Percentiles rank a stretch among this genome's conserved stretches.
These are phyloP conservation scores for Menidia menidia DNA, from an alignment of 2,797 vertebrate genomes.

Conservation along the genomic window DNA sequence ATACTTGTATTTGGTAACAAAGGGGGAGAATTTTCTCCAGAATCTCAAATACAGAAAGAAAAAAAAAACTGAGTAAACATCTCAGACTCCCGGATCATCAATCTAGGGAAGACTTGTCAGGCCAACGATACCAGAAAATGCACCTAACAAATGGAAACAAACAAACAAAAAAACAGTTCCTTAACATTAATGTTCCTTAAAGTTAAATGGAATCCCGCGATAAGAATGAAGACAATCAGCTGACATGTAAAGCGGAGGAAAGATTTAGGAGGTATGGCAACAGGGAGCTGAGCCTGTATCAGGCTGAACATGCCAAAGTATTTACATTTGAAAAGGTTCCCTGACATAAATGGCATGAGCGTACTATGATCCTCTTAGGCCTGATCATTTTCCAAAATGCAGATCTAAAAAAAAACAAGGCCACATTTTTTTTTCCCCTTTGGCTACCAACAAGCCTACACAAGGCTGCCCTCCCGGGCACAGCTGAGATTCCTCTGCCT, in stretches of 20 bases:
- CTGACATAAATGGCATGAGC: slow-evolving; percentile 29
- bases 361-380: slow-evolving; percentile 37
- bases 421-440: slow-evolving; percentile 12
- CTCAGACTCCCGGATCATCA: too few relatives aligned
- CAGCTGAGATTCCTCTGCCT: slow-evolving; percentile 26
- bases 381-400: slow-evolving; percentile 38
- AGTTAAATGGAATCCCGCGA: background rate
- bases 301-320: background rate
- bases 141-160: too few relatives aligned
- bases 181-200: background rate
- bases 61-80: too few relatives aligned
- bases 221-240: background rate
- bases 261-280: slow-evolving; percentile 19
- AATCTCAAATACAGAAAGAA: too few relatives aligned
- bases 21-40: too few relatives aligned
- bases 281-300: slow-evolving; percentile 4
- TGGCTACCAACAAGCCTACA: slow-evolving; percentile 1
- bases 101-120: too few relatives aligned
- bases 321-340: slow-evolving; percentile 28
- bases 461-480: slow-evolving; percentile 7
- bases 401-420: slow-evolving; percentile 36
- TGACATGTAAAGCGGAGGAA: background rate
- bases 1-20: too few relatives aligned
- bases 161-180: too few relatives aligned
- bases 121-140: too few relatives aligned